phyloP scores from a whole-genome alignment of 30 jellyfish, hydroid and myxozoan genomes.

The Hydractinia symbiolongicarpus region DNA sequence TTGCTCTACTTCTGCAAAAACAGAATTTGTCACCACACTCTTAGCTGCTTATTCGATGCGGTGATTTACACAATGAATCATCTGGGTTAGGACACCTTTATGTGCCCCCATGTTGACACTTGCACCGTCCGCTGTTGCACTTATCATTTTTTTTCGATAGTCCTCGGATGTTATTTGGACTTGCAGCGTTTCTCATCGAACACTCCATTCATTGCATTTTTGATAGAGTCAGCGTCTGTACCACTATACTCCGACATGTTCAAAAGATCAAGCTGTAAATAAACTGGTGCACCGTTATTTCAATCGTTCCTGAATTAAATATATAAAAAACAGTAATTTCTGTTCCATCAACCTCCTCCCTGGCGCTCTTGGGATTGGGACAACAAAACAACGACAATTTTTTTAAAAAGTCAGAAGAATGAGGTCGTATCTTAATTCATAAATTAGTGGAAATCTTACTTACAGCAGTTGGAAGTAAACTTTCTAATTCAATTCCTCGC shows the following conservation, averaged over 20 bases:
- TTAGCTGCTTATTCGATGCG: slow-evolving; percentile 44
- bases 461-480: no score
- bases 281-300: no score
- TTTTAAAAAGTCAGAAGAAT: no score
- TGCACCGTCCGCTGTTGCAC: slow-evolving; percentile 20
- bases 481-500: no score
- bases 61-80: slow-evolving; percentile 50
- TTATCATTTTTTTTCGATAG: no score
- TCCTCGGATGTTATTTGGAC: no score
- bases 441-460: no score
- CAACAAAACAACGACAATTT: background rate
- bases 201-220: background rate
- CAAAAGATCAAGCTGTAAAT: no score
- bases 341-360: background rate
- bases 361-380: slow-evolving; percentile 36
- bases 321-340: background rate
- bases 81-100: slow-evolving; percentile 41
- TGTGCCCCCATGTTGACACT: slow-evolving; percentile 48
- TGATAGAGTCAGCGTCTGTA: no score
- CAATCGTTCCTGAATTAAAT: background rate
- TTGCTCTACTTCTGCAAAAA: slow-evolving; percentile 26
- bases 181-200: no score
- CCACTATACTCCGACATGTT: no score
- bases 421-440: background rate
- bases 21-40: slow-evolving; percentile 27